phyloP scores from a whole-genome alignment of 2,113 vertebrate species.

The Rhodinocichla rosea region DNA sequence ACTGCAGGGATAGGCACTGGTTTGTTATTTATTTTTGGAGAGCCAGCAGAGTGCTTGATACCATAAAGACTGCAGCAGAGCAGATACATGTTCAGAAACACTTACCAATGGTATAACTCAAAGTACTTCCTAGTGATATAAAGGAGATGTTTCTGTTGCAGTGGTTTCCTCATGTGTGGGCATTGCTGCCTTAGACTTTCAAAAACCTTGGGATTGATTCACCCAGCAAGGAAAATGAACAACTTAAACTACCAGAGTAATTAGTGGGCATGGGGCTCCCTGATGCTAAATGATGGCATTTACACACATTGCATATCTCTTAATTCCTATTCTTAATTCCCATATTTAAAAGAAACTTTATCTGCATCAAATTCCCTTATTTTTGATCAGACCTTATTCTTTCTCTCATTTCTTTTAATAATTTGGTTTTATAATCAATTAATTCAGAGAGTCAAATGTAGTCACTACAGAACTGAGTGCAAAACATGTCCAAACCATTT shows the following conservation, averaged over 20 bases:
- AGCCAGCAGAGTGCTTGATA: neutral
- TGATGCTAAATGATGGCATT: neutral
- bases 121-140: neutral
- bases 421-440: neutral
- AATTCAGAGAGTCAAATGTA: neutral
- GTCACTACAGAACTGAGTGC: neutral
- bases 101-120: neutral
- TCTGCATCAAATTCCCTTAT: neutral
- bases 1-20: neutral
- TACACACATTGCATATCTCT: neutral
- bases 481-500: neutral
- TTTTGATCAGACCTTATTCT: neutral
- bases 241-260: neutral
- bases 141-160: neutral
- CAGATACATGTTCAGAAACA: neutral
- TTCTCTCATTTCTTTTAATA: neutral
- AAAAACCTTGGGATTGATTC: neutral
- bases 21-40: neutral
- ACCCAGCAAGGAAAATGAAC: neutral
- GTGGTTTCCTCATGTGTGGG: neutral
- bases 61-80: neutral
- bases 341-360: neutral
- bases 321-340: neutral
- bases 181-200: neutral
- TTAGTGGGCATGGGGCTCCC: neutral